Base-by-base conservation (phyloP, 2,888 invertebrate genomes). In the Agrypnus murinus region DNA sequence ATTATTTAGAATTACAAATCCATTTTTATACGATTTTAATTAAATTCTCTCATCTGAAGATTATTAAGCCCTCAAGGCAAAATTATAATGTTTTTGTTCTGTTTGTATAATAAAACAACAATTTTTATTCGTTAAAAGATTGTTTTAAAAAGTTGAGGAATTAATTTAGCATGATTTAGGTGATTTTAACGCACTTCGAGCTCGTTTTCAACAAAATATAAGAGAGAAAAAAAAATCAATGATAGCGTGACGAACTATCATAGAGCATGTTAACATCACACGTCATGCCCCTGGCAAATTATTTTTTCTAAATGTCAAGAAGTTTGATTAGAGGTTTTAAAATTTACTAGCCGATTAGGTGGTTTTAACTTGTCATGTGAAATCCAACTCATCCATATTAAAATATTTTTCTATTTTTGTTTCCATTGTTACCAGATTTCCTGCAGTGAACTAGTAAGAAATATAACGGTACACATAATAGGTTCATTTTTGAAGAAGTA, bases 291-390 rank as follows among this genome's bases (percentile, higher is more conserved):
- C 55, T 36, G 17, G 55, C 38, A 55, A 36, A 55, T 36, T 15
- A 36, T 55, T 55, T 58, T 58, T 55, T 55, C 25, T 25, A 15
- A 38, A 55, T 58, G 58, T 31, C 43, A 36, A 43, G 19, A 25
- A 19, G 58, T 58, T 58, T 58, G 40, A 58, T 58, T 58, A 58
- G 43, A 58, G 58, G 58, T 36, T 57, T 43, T 58, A 40, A 25
- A 25, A n/a, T 14, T 31, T 31, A 43, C 31, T 40, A 32, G 55
- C 1, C 55, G 36, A 55, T 55, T 55, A 55, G 55, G 3, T 25
- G 25, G 25, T 25, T 25, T 25, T 25, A 25, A 5, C 25, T 25
- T 25, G 25, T 25, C 25, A 25, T 25, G 25, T 25, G 25, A 25
- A 25, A 25, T 25, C 25, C 5, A 25, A 25, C 25, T 25, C 25